Evolutionary conservation across 1,140 invertebrate species (phyloP), one percentile per base, ranked within the genome.

Genomic region (Heterodera schachtii): DNA sequence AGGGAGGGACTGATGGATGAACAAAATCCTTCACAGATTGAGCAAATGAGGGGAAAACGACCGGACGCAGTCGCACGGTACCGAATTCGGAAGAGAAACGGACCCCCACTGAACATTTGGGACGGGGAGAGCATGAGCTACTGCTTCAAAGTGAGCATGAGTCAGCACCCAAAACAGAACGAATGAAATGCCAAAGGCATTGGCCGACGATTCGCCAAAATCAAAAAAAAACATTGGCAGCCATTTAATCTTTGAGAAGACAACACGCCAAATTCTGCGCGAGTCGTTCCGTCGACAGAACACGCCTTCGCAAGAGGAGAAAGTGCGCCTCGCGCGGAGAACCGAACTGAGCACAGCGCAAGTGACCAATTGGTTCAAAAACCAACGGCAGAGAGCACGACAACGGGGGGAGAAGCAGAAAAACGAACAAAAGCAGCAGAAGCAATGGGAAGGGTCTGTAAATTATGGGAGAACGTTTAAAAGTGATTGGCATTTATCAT

Each of bases 121-220:
- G 97, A 99, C 90, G 97, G 97, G 44, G 97, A 99, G 90, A 96
- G 98, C 90, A 98, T 96, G 6, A 95, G 95, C 85, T 98, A 98
- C 90, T 98, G 97, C 92, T 98, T 99, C 91, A 98, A 86, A 71
- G 87, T 89, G 31, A 31, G 31, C 31, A 31, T 31, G 31, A 31
- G 31, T 31, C 31, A 31, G 31, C 31, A 31, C 31, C 31, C 31
- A 31, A 31, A 31, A 0, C 31, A 31, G 31, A 31, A 31, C 31
- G 31, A 31, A 31, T 31, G 31, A 31, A 31, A 31, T 31, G 31
- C 31, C 31, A 31, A 31, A 31, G 31, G 31, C 31, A 31, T 31
- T 31, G 31, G 31, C 31, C 31, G 31, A 31, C 31, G 31, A 31
- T 31, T 31, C 31, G 31, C 31, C 31, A 31, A 31, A 31, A 31